Evolutionary conservation across 2,113 vertebrate genomes (phyloP), one percentile per base, ranked within the genome.

Genomic region (Hippocampus zosterae): DNA sequence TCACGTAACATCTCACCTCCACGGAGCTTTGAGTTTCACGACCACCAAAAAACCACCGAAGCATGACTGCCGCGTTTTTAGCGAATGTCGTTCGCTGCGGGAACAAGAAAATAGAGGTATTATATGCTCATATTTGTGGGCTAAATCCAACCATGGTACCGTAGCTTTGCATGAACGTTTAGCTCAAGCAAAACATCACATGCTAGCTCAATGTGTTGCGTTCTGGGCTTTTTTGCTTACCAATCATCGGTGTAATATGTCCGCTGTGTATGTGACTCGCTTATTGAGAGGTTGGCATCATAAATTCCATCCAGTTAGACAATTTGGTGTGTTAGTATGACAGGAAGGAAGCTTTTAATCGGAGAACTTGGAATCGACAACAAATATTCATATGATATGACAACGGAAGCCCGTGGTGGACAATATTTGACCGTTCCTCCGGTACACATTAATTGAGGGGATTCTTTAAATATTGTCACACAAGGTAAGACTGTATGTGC

Each of bases 21-120:
- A 90, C 89, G 40, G 92, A 86, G 19, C 93, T 90, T 78, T 94
- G 96, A 29, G 93, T 90, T 61, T 97, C 95, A 6, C 95, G 94
- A 74, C 94, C 93, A 62, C 96, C 95, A 12, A 98, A 92, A 65
- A 98, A 88, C 96, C 96, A 98, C 29, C 95, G 94, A 69, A 98
- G 79, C 96, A 98, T 97, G 27, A 3, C 70, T n/a, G 1, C 16
- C 12, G 67, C 1, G 33, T 10, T 50, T 53, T 55, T 21, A 46
- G 0, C 44, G 2, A 21, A 6, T 12, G 5, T 3, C 3, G 21
- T 55, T 5, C 42, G 1, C 67, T 69, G 50, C 25, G 19, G 19
- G 3, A 21, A 53, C 9, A 21, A 29, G 29, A 29, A 15, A 29
- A 53, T n/a, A 53, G 5, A 3, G 11, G 16, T 9, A 33, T 19